phyloP scores from a whole-genome alignment of 2,888 invertebrate species.

The Prenolepis imparis region DNA sequence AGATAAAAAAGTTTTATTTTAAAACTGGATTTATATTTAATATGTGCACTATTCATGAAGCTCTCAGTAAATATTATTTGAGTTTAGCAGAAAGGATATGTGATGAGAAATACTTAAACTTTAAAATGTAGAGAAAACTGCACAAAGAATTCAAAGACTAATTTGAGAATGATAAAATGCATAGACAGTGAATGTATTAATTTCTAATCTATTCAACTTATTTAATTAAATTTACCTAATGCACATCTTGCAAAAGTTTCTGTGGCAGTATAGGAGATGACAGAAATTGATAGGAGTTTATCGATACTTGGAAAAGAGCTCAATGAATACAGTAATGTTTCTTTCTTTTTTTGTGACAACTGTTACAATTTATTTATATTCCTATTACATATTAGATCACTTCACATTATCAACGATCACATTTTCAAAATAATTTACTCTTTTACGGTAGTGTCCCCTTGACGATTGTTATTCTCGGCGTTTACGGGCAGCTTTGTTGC shows the following conservation, averaged over 20 bases:
- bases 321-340: background rate
- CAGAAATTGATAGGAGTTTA: background rate
- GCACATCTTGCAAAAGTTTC: background rate
- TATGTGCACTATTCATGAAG: background rate
- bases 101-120: background rate
- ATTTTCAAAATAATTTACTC: conserved; percentile 77
- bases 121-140: background rate
- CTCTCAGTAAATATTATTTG: background rate
- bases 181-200: background rate
- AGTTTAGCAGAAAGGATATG: background rate
- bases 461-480: conserved; percentile 72
- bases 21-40: background rate
- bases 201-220: background rate
- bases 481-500: conserved; percentile 75
- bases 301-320: conserved; percentile 14
- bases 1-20: background rate
- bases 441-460: conserved; percentile 72
- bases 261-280: background rate
- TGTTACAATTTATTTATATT: conserved; percentile 74
- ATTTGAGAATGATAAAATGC: background rate
- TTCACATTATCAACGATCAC: conserved; percentile 68
- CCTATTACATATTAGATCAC: conserved; percentile 75
- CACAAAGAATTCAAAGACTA: background rate
- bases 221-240: conserved; percentile 5
- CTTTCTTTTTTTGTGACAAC: conserved; percentile 64